These are phyloP conservation scores for Oncorhynchus kisutch DNA, from an alignment of 2,113 vertebrate genomes.

Conservation along the genomic window DNA sequence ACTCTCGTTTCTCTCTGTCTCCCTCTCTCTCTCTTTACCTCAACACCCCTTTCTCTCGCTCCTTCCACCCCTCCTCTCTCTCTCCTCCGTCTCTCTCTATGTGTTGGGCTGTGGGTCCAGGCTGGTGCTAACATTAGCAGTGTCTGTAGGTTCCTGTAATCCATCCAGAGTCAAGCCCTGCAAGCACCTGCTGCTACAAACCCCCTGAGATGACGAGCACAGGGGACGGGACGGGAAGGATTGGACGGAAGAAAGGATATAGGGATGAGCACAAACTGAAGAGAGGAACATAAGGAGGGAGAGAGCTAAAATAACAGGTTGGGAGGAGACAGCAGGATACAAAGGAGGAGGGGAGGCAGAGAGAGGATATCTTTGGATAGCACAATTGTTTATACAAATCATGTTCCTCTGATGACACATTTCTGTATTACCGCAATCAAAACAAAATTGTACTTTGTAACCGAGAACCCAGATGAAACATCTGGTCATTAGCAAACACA, in stretches of 20 bases:
- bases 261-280: not conserved
- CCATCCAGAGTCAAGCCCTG: conserved; percentile 57
- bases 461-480: not conserved
- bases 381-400: not conserved
- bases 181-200: conserved; percentile 56
- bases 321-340: not conserved
- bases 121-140: conserved; percentile 49
- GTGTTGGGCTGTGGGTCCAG: conserved; percentile 26
- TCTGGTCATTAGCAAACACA: not conserved
- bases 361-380: not conserved
- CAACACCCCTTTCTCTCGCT: not conserved
- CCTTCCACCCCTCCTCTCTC: not conserved
- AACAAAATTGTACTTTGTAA: not conserved
- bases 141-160: conserved; percentile 65
- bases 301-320: not conserved
- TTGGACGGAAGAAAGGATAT: not conserved
- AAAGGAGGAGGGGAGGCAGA: not conserved
- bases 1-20: not conserved
- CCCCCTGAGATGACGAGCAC: conserved; percentile 40
- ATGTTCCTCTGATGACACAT: not conserved
- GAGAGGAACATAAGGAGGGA: not conserved
- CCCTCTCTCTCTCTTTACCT: not conserved
- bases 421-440: not conserved
- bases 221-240: not conserved
- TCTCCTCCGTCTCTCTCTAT: not conserved